These are phyloP conservation scores for Gandaritis pyraliata DNA, from an alignment of 2,888 invertebrate genomes.

Conservation along the genomic window DNA sequence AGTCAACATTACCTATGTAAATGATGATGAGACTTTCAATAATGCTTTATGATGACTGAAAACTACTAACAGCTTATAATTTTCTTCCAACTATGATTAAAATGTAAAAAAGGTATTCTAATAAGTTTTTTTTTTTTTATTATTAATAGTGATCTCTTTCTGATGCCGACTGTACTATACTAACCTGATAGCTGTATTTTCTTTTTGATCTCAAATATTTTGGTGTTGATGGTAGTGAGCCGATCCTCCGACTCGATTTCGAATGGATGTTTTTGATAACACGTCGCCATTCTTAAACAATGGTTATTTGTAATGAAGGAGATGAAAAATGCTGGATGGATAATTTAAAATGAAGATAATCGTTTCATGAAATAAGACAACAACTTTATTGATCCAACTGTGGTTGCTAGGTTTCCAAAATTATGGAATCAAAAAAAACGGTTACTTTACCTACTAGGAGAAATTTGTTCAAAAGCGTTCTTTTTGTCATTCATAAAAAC, in stretches of 20 bases:
- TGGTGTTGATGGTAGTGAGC: conserved; percentile 87
- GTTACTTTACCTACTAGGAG: neutral
- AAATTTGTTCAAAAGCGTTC: neutral
- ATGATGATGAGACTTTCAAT: too few species aligned
- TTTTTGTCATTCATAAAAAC: conserved; percentile 5
- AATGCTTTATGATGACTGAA: too few species aligned
- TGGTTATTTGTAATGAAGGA: conserved; percentile 13
- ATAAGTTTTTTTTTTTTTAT: too few species aligned
- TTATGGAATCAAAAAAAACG: too few species aligned
- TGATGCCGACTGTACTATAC: too few species aligned
- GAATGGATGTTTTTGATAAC: conserved; percentile 81
- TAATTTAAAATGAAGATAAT: conserved; percentile 8
- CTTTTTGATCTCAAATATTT: conserved; percentile 93
- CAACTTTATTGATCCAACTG: conserved; percentile 28
- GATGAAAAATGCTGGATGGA: neutral
- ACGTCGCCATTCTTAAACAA: conserved; percentile 57
- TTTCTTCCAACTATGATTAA: too few species aligned
- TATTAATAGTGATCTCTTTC: too few species aligned
- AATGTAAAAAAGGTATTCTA: too few species aligned
- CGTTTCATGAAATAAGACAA: conserved; percentile 3
- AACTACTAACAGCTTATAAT: too few species aligned
- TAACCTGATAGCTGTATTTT: conserved; percentile 93
- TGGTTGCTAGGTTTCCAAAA: conserved; percentile 25
- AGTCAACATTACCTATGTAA: too few species aligned
- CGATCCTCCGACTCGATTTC: conserved; percentile 81